These are phyloP conservation scores for Spea hammondii DNA, from an alignment of 2,797 vertebrate species.

Conservation along the genomic window DNA sequence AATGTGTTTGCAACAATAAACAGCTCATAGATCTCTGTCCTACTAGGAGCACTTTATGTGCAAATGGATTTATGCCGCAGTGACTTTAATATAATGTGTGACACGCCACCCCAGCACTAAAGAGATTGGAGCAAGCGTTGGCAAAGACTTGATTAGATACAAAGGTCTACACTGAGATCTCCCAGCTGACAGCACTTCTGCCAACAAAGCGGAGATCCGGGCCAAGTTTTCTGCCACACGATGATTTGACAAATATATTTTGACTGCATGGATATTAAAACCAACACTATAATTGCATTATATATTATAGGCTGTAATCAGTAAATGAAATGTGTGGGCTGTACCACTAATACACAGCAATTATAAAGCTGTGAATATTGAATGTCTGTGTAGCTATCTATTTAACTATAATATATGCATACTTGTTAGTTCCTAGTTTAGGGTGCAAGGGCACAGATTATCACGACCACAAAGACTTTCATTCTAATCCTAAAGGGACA, in stretches of 20 bases:
- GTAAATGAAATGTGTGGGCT: not conserved
- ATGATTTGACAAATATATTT: slow-evolving; percentile 44
- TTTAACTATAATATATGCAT: not conserved
- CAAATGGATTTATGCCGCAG: slow-evolving; percentile 26
- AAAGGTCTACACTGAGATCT: slow-evolving; percentile 40
- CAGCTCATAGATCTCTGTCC: not conserved
- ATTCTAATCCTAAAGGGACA: no score
- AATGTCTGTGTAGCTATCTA: not conserved
- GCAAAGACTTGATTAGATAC: slow-evolving; percentile 37
- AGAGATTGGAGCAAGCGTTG: slow-evolving; percentile 41
- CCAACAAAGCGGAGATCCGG: slow-evolving; percentile 21
- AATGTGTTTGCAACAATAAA: not conserved
- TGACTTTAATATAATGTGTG: slow-evolving; percentile 26
- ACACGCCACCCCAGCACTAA: slow-evolving; percentile 34
- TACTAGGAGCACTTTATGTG: slow-evolving; percentile 14
- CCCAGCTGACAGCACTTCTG: slow-evolving; percentile 42
- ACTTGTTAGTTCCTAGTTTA: no score
- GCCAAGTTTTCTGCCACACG: slow-evolving; percentile 37
- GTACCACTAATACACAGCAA: not conserved
- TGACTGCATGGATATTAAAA: slow-evolving; percentile 19
- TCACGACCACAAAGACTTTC: no score
- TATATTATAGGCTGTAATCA: not conserved
- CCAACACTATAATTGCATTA: slow-evolving; percentile 16
- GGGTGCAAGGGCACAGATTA: no score
- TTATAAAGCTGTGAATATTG: not conserved